phyloP scores from a whole-genome alignment of 2,113 vertebrate species.

The Merops nubicus region DNA sequence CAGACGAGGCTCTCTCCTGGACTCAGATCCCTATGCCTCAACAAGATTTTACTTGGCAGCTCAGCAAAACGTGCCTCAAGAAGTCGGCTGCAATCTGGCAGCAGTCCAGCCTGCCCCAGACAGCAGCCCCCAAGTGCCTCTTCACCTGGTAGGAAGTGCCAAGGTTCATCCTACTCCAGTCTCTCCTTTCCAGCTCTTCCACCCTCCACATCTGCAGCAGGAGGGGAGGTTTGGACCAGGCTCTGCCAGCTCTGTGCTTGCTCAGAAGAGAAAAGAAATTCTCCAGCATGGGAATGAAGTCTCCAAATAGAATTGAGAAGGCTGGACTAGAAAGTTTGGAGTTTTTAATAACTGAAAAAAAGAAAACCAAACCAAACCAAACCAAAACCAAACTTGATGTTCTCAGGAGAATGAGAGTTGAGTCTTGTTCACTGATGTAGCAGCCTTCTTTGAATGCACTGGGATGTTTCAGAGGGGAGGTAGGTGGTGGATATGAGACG shows the following conservation, averaged over 20 bases:
- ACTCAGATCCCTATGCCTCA: neutral
- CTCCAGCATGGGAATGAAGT: neutral
- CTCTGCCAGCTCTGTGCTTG: neutral
- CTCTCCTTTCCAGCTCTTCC: neutral
- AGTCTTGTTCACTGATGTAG: rapidly evolving
- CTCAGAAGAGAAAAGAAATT: neutral
- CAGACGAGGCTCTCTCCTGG: neutral
- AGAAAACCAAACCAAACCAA: too few species aligned
- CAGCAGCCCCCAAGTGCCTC: neutral
- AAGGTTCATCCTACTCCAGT: neutral
- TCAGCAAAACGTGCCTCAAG: neutral
- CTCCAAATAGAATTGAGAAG: neutral
- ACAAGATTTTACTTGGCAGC: neutral
- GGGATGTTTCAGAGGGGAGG: neutral
- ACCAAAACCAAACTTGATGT: too few species aligned
- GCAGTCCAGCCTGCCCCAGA: neutral
- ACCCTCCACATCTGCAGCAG: rapidly evolving
- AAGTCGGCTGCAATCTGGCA: neutral
- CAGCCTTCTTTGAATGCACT: neutral
- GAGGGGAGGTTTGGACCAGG: neutral
- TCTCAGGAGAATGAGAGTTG: rapidly evolving
- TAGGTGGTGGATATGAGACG: neutral
- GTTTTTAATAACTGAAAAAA: neutral
- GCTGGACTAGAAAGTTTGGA: neutral
- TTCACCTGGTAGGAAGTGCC: neutral